These are phyloP conservation scores for Megalonaias nervosa DNA, from an alignment of 1,140 invertebrate genomes.

Conservation along the genomic window DNA sequence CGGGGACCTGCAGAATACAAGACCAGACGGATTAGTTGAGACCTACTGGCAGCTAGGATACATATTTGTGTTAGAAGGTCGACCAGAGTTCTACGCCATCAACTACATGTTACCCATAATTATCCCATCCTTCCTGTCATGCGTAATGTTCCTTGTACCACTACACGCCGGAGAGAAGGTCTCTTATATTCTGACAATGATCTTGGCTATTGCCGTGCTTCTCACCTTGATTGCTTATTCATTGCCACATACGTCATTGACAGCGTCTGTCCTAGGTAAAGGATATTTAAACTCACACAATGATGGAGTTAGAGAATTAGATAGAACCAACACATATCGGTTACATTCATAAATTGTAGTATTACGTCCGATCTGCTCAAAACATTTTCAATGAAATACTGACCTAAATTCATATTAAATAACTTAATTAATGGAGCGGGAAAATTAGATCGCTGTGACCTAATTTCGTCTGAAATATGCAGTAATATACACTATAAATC, in stretches of 20 bases:
- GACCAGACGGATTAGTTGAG: not conserved
- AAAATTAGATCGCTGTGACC: too few relatives aligned
- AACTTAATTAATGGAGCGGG: too few relatives aligned
- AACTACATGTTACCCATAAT: slow-evolving; percentile 76
- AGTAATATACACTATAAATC: too few relatives aligned
- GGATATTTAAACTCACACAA: too few relatives aligned
- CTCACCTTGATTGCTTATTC: slow-evolving; percentile 75
- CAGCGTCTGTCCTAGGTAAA: slow-evolving; percentile 66
- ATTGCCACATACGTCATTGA: slow-evolving; percentile 75
- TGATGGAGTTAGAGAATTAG: too few relatives aligned
- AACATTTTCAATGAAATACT: too few relatives aligned
- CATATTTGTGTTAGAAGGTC: slow-evolving; percentile 28
- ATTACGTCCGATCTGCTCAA: too few relatives aligned
- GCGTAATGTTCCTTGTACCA: slow-evolving; percentile 75
- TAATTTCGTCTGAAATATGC: too few relatives aligned
- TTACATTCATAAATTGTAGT: too few relatives aligned
- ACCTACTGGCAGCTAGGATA: not conserved
- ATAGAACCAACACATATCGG: too few relatives aligned
- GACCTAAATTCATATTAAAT: too few relatives aligned
- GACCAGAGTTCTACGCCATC: slow-evolving; percentile 70
- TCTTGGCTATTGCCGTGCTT: slow-evolving; percentile 76
- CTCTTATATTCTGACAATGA: slow-evolving; percentile 74
- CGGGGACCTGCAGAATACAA: too few relatives aligned
- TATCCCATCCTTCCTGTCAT: slow-evolving; percentile 74
- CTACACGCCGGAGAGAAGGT: slow-evolving; percentile 76